A percentile compares a stretch with the other conserved stretches of the same genome.
phyloP scores from a whole-genome alignment of 2,113 vertebrate species.

The Butastur rufipennis region DNA sequence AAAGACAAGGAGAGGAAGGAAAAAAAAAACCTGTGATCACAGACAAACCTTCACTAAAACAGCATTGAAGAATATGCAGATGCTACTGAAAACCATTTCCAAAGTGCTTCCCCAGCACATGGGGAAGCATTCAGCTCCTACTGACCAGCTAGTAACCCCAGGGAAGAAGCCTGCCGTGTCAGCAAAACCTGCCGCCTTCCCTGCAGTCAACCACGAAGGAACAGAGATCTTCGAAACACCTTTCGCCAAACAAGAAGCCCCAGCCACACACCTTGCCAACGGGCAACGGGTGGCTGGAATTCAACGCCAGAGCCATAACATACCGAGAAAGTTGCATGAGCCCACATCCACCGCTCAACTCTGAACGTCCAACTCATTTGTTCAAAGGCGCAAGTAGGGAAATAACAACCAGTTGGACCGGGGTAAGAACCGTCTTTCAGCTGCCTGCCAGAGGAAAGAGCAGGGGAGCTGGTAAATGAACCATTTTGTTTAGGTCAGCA shows the following conservation, averaged over 20 bases:
- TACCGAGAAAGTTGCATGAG: neutral
- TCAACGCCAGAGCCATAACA: fast-evolving
- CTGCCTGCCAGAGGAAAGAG: neutral
- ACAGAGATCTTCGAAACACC: neutral
- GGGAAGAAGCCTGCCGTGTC: neutral
- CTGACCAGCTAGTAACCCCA: neutral
- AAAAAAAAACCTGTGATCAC: neutral
- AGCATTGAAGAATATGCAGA: neutral
- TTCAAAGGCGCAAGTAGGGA: neutral
- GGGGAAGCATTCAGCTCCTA: neutral
- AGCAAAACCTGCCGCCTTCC: neutral
- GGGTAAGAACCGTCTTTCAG: neutral
- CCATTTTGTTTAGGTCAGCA: neutral
- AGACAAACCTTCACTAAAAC: neutral
- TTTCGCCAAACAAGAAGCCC: neutral
- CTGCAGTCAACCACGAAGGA: neutral
- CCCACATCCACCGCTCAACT: fast-evolving
- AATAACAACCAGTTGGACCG: neutral
- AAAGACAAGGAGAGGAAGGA: neutral
- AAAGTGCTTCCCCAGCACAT: neutral
- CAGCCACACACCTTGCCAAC: fast-evolving
- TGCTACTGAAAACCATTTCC: neutral
- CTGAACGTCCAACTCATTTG: neutral
- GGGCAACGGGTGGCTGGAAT: neutral
- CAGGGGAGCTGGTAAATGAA: neutral